Base-by-base conservation (phyloP, 2,113 vertebrate genomes). In the Megatriorchis doriae region DNA sequence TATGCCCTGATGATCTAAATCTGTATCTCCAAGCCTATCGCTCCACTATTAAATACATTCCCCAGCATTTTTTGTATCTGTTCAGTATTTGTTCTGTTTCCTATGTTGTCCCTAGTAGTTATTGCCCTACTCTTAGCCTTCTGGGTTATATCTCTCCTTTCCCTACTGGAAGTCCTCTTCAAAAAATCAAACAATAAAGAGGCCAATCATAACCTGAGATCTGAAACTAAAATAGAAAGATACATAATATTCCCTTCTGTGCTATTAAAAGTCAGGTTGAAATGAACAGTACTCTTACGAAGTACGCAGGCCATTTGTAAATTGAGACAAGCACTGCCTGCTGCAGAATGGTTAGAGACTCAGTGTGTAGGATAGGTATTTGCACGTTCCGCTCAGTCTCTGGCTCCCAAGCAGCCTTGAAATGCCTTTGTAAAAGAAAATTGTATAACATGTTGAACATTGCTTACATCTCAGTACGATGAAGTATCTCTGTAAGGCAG, bases 241-340 rank as follows among this genome's bases (percentile, higher is more conserved):
- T 61, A 22, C 14, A 8, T 40, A 48, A 62, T 21, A 67, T 7
- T 86, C 47, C 20, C 67, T 55, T 55, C 5, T 56, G 53, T 59
- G 32, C 48, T 71, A 55, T 68, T 52, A 36, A 38, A 80, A 81
- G 74, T 26, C 62, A 23, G 21, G 32, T 26, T 63, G 47, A 83
- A 66, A 55, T 59, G n/a, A 65, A 16, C 48, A 53, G 13, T n/a
- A 19, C 22, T 13, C 29, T 48, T 20, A 36, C 1, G 6, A 65
- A 85, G 18, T 22, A 52, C 3, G 1, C 36, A 38, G 59, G 25
- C 58, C 1, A 0, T 11, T 3, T 31, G 52, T 19, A 10, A 26
- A 40, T 8, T n/a, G 68, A 91, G 53, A 40, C 48, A 61, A 79
- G 71, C 34, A 13, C 47, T 53, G 7, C 14, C 47, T 80, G 58